phyloP scores from a whole-genome alignment of 2,113 vertebrate genomes.

The Oceanodroma tethys region DNA sequence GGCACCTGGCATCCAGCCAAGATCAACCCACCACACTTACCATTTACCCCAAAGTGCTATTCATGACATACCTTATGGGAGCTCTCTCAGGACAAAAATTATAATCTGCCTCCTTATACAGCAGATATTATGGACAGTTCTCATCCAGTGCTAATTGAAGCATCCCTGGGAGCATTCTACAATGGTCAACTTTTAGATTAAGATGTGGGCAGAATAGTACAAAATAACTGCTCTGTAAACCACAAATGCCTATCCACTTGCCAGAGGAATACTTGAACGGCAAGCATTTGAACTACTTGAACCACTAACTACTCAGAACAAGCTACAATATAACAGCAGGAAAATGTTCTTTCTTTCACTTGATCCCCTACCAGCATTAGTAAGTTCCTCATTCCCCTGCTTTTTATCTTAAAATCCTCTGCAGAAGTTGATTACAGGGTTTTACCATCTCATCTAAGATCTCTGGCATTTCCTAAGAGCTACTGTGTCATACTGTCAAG shows the following conservation, averaged over 20 bases:
- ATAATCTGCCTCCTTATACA: background rate
- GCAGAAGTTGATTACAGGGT: background rate
- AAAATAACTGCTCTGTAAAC: background rate
- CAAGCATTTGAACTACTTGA: background rate
- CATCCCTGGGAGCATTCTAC: background rate
- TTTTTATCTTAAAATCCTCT: background rate
- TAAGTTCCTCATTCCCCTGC: background rate
- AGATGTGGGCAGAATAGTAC: background rate
- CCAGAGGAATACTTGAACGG: background rate
- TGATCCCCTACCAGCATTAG: background rate
- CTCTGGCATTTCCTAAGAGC: background rate
- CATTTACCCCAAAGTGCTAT: background rate
- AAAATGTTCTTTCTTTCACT: background rate
- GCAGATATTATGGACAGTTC: background rate
- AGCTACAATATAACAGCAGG: background rate
- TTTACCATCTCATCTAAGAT: background rate
- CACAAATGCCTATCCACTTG: background rate
- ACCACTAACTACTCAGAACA: background rate
- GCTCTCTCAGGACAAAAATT: background rate
- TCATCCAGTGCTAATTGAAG: background rate
- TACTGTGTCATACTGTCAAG: background rate
- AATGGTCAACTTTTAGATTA: background rate
- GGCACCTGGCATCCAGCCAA: background rate
- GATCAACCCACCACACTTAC: background rate
- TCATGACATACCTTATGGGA: background rate